A percentile compares a stretch with the other conserved stretches of the same genome.
These are phyloP conservation scores for Adelphocoris suturalis DNA, from an alignment of 2,888 invertebrate genomes.

Conservation along the genomic window DNA sequence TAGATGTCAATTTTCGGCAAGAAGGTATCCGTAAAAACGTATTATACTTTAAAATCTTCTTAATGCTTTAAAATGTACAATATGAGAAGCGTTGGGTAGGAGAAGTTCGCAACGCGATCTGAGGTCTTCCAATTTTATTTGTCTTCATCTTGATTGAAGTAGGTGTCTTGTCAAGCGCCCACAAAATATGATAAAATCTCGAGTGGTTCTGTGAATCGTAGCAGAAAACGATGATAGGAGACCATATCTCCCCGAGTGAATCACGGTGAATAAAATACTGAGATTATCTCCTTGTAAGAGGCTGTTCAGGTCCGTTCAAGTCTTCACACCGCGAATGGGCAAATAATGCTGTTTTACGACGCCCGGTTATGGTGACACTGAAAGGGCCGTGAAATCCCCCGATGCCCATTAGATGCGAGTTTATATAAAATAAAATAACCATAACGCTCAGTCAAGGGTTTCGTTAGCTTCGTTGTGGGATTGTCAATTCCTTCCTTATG, in stretches of 20 bases:
- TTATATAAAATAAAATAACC: slow-evolving; percentile 21
- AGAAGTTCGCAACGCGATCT: no score
- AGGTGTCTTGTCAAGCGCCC: background rate
- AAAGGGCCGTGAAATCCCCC: background rate
- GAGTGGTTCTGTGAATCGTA: background rate
- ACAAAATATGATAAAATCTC: slow-evolving; percentile 9
- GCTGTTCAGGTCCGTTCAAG: background rate
- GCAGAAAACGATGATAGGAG: background rate
- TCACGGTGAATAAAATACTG: background rate
- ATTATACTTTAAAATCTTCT: no score
- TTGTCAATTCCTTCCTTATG: no score
- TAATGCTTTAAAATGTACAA: no score
- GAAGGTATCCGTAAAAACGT: no score
- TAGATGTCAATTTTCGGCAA: no score
- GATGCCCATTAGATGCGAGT: slow-evolving; percentile 19
- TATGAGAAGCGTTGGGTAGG: no score
- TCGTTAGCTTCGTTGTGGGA: background rate
- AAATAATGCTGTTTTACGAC: slow-evolving; percentile 27
- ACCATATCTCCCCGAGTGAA: background rate
- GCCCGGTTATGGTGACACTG: slow-evolving; percentile 28
- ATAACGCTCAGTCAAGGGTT: background rate
- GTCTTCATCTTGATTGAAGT: background rate
- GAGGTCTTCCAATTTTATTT: background rate
- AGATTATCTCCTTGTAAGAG: slow-evolving; percentile 24
- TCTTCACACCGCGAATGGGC: background rate